phyloP scores from a whole-genome alignment of 2,888 invertebrate species.

The Xestia ashworthii region DNA sequence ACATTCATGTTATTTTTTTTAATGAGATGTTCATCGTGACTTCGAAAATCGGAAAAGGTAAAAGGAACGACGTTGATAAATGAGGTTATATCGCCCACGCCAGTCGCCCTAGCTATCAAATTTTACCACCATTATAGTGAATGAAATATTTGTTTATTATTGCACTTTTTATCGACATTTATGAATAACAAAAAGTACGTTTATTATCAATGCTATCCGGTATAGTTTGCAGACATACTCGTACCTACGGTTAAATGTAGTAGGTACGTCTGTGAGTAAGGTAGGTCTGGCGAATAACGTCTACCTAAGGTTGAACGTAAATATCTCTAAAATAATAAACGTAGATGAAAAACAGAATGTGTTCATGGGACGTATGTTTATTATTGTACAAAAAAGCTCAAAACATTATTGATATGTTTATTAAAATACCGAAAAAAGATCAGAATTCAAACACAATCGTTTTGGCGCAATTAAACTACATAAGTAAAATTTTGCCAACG shows the following conservation, averaged over 20 bases:
- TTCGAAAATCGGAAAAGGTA: constrained; percentile 16
- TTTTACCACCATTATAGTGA: neutral
- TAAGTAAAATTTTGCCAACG: no score
- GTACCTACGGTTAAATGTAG: neutral
- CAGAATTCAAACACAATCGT: no score
- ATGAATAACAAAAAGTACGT: constrained; percentile 23
- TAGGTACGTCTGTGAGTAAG: neutral
- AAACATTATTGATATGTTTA: no score
- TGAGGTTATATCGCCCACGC: neutral
- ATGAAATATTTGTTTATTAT: constrained; percentile 22
- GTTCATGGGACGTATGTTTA: no score
- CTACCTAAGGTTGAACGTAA: no score
- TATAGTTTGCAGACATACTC: constrained; percentile 13
- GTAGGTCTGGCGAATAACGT: no score
- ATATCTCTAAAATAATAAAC: no score
- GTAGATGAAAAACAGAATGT: no score
- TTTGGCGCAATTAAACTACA: no score
- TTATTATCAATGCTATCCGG: constrained; percentile 33
- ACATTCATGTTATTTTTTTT: neutral
- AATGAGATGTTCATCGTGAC: neutral
- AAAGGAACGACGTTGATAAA: constrained; percentile 21
- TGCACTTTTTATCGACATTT: neutral
- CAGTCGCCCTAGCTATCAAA: neutral
- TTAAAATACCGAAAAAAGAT: no score
- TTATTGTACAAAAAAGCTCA: no score